Evolutionary conservation across 2,113 vertebrate genomes (phyloP), one percentile per base, ranked within the genome.

Genomic region (Pantherophis guttatus): DNA sequence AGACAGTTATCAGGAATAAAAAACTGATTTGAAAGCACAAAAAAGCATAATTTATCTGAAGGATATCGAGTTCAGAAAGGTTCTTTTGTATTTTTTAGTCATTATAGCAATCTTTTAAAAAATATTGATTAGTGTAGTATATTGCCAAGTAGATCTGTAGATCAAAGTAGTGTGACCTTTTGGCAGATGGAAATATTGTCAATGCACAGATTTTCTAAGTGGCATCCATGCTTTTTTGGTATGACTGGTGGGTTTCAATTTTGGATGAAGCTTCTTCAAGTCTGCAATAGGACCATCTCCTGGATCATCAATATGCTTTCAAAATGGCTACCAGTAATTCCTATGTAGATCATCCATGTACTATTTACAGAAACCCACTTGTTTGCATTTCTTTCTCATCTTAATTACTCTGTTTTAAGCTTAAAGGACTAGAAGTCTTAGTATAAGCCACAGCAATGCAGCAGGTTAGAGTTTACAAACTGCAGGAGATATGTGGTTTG

Each of bases 331-430:
- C 8, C 95, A 96, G 95, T 94, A 95, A 96, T 96, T 93, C 91
- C 93, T 95, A 94, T 95, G 93, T 93, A 57, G 94, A 95, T 94
- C 95, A 94, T 94, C 21, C 96, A 81, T 95, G 39, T 33, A 85
- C 88, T 89, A n/a, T 54, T 39, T 44, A 17, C 3, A n/a, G 0
- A 21, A 29, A 59, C 29, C 39, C 3, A 52, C 12, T 23, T 55
- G 33, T 53, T 93, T 55, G n/a, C n/a, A 65, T 75, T 92, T 93
- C 94, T 94, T 94, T 94, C 65, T 0, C 12, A 89, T 87, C 94
- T 92, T 21, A 92, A 94, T 55, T 93, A 23, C 21, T 85, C 59
- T 70, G 39, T 81, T 87, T 93, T 91, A 3, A 8, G 91, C 90
- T 53, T 85, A n/a, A 54, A 90, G 85, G 90, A 86, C 4, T 29